A percentile compares a stretch with the other conserved stretches of the same genome.
These are phyloP conservation scores for Hyperoplus immaculatus DNA, from an alignment of 2,797 vertebrate genomes.

Conservation along the genomic window DNA sequence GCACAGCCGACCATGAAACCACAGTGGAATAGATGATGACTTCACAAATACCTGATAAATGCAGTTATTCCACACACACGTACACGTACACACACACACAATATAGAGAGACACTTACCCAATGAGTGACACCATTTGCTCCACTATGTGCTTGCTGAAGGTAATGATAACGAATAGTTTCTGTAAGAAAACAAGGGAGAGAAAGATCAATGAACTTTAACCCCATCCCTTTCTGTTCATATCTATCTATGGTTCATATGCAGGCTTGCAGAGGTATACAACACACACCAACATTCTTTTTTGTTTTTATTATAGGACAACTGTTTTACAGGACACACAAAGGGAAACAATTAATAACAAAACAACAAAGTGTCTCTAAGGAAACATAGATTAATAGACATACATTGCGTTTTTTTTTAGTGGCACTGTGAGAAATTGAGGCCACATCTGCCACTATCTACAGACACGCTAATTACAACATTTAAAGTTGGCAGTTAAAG, in stretches of 20 bases:
- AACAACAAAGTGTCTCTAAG: not conserved
- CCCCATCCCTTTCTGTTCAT: not conserved
- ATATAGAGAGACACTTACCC: constrained; percentile 88
- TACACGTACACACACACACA: not conserved
- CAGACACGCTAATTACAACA: constrained; percentile 50
- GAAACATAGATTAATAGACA: not conserved
- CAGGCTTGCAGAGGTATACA: not conserved
- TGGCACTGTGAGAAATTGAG: constrained; percentile 35
- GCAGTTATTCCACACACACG: not conserved
- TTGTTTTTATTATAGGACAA: not conserved
- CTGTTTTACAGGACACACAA: not conserved
- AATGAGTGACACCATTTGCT: constrained; percentile 98
- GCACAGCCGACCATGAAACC: constrained; percentile 32
- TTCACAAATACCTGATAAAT: constrained; percentile 12
- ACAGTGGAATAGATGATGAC: constrained; percentile 34
- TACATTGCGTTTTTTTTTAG: constrained; percentile 8
- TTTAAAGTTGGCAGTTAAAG: constrained; percentile 43
- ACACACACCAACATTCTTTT: not conserved
- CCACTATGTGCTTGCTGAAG: constrained; percentile 99
- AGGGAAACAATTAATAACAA: not conserved
- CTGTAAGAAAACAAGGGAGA: constrained; percentile 82
- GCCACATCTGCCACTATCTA: constrained; percentile 49
- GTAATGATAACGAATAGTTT: constrained; percentile 99
- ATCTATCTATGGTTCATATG: no score
- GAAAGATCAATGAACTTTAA: constrained; percentile 3